A percentile compares a stretch with the other conserved stretches of the same genome.
phyloP scores from a whole-genome alignment of 2,113 vertebrate species.

The Kryptolebias marmoratus region DNA sequence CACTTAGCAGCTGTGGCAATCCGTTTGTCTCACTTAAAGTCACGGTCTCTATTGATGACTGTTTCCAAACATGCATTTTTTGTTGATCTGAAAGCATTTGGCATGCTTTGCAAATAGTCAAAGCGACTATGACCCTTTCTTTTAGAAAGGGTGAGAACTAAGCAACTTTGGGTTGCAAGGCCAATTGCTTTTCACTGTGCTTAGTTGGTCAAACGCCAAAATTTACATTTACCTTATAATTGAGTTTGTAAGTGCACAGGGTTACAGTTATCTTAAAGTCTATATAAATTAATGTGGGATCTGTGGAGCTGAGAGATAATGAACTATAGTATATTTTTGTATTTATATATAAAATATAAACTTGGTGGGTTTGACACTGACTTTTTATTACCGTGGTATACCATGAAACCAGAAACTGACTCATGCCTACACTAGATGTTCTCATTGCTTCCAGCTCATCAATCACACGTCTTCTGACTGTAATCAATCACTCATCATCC shows the following conservation, averaged over 20 bases:
- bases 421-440: no score
- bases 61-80: constrained; percentile 20
- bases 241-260: background rate
- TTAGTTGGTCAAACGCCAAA: background rate
- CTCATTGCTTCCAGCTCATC: no score
- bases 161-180: background rate
- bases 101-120: constrained; percentile 7
- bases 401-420: no score
- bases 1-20: constrained; percentile 48
- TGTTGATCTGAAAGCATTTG: constrained; percentile 10
- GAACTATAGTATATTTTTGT: no score
- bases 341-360: no score
- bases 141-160: background rate
- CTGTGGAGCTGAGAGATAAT: no score
- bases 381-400: no score
- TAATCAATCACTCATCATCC: no score
- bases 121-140: no score
- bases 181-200: background rate
- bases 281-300: background rate
- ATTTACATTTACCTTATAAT: background rate
- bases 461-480: no score
- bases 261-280: background rate
- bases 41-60: constrained; percentile 11
- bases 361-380: no score
- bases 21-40: constrained; percentile 55